Base-by-base conservation (phyloP, 2,888 invertebrate species). In the Nomada goodeniana region DNA sequence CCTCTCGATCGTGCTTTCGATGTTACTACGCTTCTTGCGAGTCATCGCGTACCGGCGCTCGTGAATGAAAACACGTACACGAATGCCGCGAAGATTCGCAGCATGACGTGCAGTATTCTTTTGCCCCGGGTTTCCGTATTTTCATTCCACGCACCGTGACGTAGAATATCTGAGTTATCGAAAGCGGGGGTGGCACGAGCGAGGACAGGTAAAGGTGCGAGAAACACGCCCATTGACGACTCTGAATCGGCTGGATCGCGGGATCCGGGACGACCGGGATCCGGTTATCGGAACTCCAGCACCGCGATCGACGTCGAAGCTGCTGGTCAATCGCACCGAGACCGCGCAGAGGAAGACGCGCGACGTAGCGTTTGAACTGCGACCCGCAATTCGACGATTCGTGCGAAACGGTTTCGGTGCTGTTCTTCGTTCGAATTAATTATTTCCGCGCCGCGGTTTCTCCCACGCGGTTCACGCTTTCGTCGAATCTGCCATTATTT, bases 261-360 rank as follows among this genome's bases (percentile, higher is more conserved):
- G n/a, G n/a, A n/a, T n/a, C n/a, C n/a, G n/a, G n/a, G n/a, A n/a
- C n/a, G n/a, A n/a, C n/a, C n/a, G n/a, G n/a, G n/a, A n/a, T n/a
- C n/a, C 60, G 65, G 70, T 80, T 71, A 65, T 50, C 29, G 36
- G 70, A 71, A 53, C 77, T 70, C 15, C 42, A 23, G 68, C 18
- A 29, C n/a, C 23, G n/a, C 13, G 50, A 13, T 23, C 55, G 23
- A 23, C 5, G 23, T 75, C 68, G 20, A 74, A 26, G 2, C 9
- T 13, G 5, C 26, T n/a, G 23, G 20, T 18, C 42, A 23, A 18
- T 75, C 42, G 13, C 36, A 29, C n/a, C 11, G 7, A 50, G 20
- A 5, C 18, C 50, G 23, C 3, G 20, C 13, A 23, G 26, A 50
- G 23, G n/a, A 26, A 57, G 26, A 13, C 4, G 20, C 11, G 0